Evolutionary conservation across 1,140 invertebrate genomes (phyloP).

Genomic region (Pseudachorutes palmiensis): DNA sequence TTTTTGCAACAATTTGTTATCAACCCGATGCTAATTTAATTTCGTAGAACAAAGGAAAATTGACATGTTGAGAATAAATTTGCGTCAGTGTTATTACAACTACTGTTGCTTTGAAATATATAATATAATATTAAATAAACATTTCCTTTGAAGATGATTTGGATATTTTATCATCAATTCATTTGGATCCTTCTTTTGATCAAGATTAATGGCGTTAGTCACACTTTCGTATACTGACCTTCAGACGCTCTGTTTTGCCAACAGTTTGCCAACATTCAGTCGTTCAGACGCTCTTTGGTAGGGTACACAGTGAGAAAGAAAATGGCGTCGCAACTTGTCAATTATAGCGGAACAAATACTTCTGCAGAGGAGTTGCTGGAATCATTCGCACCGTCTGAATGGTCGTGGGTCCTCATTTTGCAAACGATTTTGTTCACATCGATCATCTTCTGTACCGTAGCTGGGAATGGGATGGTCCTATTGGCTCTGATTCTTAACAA

Average conservation of each 20-base stretch:
- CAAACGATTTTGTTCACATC: background rate
- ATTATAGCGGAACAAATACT: background rate
- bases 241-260: conserved; percentile 2
- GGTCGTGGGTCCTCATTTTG: background rate
- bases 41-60: too few species aligned
- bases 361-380: background rate
- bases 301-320: background rate
- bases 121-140: too few species aligned
- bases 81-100: too few species aligned
- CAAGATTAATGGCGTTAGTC: too few species aligned
- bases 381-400: background rate
- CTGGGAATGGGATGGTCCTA: conserved; percentile 17
- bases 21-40: too few species aligned
- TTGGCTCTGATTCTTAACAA: background rate
- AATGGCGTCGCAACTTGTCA: background rate
- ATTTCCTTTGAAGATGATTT: too few species aligned
- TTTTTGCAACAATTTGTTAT: too few species aligned
- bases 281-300: background rate
- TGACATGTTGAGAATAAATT: too few species aligned
- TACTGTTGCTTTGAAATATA: too few species aligned
- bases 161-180: too few species aligned
- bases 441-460: conserved; percentile 13
- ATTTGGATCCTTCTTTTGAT: too few species aligned
- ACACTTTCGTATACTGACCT: too few species aligned
- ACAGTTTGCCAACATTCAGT: background rate